Evolutionary conservation across 2,113 vertebrate species (phyloP).

Genomic region (Platycercus adscitus): DNA sequence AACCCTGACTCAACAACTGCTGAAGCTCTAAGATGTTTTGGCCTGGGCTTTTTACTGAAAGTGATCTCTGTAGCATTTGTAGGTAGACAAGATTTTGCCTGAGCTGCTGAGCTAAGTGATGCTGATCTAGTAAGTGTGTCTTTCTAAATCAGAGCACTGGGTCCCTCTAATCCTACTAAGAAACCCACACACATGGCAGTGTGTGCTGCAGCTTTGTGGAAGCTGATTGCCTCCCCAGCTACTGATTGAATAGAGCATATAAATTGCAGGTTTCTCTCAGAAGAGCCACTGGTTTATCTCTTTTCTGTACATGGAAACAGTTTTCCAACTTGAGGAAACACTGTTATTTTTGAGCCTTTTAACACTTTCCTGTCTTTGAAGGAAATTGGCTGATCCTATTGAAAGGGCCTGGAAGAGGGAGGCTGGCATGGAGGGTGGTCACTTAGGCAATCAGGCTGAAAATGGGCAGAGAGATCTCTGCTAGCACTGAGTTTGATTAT

Average conservation of each 20-base stretch:
- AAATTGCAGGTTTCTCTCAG: background rate
- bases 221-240: background rate
- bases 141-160: background rate
- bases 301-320: background rate
- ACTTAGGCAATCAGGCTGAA: background rate
- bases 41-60: background rate
- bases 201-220: background rate
- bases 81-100: background rate
- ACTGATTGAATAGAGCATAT: background rate
- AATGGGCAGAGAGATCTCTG: background rate
- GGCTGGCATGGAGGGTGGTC: background rate
- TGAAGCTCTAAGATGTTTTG: background rate
- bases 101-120: background rate
- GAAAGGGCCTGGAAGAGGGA: background rate
- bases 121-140: background rate
- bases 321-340: background rate
- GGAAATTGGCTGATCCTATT: background rate
- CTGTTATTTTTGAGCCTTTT: background rate
- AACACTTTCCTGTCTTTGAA: background rate
- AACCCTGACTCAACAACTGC: background rate
- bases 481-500: background rate
- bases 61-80: background rate
- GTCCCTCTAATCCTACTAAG: background rate
- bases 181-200: fast-evolving
- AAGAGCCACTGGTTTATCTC: background rate